A percentile compares a stretch with the other conserved stretches of the same genome.
These are phyloP conservation scores for Apodemus agrarius DNA, from an alignment of 2,797 vertebrate genomes.

Conservation along the genomic window DNA sequence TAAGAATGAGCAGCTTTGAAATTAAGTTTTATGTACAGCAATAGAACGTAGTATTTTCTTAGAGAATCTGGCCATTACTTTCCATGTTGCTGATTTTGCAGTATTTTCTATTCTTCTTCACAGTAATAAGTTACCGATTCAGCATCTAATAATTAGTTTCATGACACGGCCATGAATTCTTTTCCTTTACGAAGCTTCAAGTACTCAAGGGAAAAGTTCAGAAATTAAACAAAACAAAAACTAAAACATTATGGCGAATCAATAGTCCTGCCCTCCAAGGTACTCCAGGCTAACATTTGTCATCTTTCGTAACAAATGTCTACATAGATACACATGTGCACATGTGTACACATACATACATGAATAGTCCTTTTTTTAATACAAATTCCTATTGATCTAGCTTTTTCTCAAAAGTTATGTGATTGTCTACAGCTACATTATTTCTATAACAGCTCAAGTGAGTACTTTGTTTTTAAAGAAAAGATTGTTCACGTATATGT, in stretches of 20 bases:
- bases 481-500: neutral
- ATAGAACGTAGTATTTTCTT: conserved; percentile 10
- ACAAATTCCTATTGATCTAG: neutral
- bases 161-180: conserved; percentile 21
- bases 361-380: neutral
- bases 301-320: conserved; percentile 1
- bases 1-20: conserved; percentile 2
- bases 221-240: conserved; percentile 51
- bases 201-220: neutral
- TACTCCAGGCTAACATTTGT: neutral
- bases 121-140: conserved; percentile 15
- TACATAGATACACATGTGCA: neutral
- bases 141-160: conserved; percentile 18
- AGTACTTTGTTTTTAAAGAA: neutral
- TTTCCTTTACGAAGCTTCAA: neutral
- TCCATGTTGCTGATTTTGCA: neutral
- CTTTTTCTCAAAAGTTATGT: neutral
- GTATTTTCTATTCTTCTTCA: neutral
- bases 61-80: neutral
- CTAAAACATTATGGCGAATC: neutral
- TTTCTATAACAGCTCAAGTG: neutral
- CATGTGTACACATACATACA: neutral
- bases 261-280: neutral
- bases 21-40: neutral
- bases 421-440: neutral